phyloP scores from a whole-genome alignment of 1,140 invertebrate species.

The Ganaspis sp. region DNA sequence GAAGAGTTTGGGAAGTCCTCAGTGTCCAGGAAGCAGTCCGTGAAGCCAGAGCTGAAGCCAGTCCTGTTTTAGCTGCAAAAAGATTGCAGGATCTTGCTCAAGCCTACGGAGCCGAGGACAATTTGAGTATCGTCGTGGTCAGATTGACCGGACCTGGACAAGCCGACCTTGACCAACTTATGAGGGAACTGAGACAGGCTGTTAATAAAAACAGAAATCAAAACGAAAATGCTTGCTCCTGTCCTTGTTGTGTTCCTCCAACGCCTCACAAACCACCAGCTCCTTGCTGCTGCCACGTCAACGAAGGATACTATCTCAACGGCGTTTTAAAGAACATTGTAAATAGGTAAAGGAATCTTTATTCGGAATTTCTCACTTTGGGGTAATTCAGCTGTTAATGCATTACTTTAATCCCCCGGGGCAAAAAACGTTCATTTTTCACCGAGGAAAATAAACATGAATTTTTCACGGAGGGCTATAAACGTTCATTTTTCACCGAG shows the following conservation, averaged over 20 bases:
- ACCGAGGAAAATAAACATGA: no score
- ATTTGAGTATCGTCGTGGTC: slow-evolving; percentile 86
- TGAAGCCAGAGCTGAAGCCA: slow-evolving; percentile 85
- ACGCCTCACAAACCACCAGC: slow-evolving; percentile 64
- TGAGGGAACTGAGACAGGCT: slow-evolving; percentile 85
- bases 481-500: no score
- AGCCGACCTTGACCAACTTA: slow-evolving; percentile 84
- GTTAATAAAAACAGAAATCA: slow-evolving; percentile 78
- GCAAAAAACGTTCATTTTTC: no score
- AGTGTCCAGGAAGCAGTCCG: slow-evolving; percentile 84
- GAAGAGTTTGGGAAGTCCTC: slow-evolving; percentile 86
- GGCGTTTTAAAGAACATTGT: slow-evolving; percentile 72
- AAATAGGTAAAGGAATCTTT: slow-evolving; percentile 66
- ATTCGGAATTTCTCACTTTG: no score
- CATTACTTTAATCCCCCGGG: no score
- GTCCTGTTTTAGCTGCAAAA: slow-evolving; percentile 87
- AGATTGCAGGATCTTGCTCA: slow-evolving; percentile 88
- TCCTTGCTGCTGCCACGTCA: slow-evolving; percentile 68
- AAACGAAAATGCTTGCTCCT: slow-evolving; percentile 72
- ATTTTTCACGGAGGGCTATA: no score
- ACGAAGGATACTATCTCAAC: slow-evolving; percentile 71
- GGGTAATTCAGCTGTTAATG: no score
- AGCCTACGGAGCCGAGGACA: slow-evolving; percentile 88
- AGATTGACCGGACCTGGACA: slow-evolving; percentile 80
- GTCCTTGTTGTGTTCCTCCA: slow-evolving; percentile 69